These are phyloP conservation scores for Haliclona indistincta DNA, from an alignment of 37 sponge, comb jelly and placozoan species.

Conservation along the genomic window DNA sequence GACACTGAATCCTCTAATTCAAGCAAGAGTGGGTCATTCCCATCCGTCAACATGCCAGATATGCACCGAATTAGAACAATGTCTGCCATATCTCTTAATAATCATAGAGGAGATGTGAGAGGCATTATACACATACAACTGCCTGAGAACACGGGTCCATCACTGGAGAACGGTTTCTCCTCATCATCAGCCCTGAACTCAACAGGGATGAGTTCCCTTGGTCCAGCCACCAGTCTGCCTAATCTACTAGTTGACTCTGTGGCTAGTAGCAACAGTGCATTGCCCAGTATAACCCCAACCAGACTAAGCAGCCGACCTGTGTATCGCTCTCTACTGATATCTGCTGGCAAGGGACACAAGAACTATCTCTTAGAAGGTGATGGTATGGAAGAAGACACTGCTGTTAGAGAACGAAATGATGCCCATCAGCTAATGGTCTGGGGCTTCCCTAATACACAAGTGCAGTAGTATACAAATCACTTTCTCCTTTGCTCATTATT, in stretches of 20 bases:
- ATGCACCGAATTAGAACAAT: background rate
- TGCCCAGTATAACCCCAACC: background rate
- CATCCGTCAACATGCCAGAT: background rate
- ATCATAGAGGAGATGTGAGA: slow-evolving; percentile 14
- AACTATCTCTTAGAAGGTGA: slow-evolving; percentile 18
- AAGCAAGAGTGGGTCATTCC: background rate
- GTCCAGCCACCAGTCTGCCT: slow-evolving; percentile 27
- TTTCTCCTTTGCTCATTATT: background rate
- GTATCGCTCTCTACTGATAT: slow-evolving; percentile 31
- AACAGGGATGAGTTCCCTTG: background rate
- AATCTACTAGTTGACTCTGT: slow-evolving; percentile 8
- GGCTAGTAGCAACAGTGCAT: slow-evolving; percentile 1
- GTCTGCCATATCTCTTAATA: slow-evolving; percentile 32
- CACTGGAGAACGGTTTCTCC: background rate
- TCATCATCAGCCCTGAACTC: background rate
- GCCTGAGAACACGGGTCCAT: slow-evolving; percentile 11
- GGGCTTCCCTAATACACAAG: slow-evolving; percentile 39
- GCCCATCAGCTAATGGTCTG: slow-evolving; percentile 52
- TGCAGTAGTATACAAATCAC: background rate
- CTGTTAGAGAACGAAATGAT: slow-evolving; percentile 41
- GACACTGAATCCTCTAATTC: background rate
- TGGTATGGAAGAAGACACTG: slow-evolving; percentile 1
- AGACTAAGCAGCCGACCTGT: slow-evolving; percentile 4
- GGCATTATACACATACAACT: slow-evolving; percentile 28
- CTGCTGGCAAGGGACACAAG: slow-evolving; percentile 50